A percentile compares a stretch with the other conserved stretches of the same genome.
These are phyloP conservation scores for Drosophila pullipes DNA, from an alignment of 2,888 invertebrate species.

Conservation along the genomic window DNA sequence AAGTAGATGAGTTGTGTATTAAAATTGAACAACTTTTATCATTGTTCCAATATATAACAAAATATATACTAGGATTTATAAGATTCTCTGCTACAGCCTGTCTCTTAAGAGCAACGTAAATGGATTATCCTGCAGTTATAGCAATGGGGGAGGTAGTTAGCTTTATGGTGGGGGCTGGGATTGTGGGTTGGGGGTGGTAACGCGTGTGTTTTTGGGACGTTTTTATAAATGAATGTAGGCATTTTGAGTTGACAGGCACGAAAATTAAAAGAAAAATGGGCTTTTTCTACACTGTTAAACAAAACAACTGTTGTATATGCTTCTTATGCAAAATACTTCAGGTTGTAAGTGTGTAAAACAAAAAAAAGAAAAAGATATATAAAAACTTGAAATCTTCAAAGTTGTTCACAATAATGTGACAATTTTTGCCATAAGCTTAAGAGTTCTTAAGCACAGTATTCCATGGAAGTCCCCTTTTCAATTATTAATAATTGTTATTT, in stretches of 20 bases:
- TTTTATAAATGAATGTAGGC: constrained; percentile 77
- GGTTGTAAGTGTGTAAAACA: background rate
- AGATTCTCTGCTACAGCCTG: background rate
- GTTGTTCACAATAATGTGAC: background rate
- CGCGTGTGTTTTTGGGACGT: constrained; percentile 59
- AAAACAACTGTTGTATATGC: background rate
- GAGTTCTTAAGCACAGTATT: background rate
- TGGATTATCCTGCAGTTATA: constrained; percentile 69
- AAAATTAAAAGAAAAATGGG: constrained; percentile 83
- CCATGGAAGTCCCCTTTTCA: background rate
- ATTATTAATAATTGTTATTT: background rate
- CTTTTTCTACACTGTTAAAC: constrained; percentile 43
- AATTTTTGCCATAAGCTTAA: background rate
- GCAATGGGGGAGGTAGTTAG: background rate
- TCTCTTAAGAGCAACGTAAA: constrained; percentile 64
- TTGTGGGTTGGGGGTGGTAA: background rate
- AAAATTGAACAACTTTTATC: background rate
- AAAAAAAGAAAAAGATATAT: too few species aligned
- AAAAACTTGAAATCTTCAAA: background rate
- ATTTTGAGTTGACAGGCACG: constrained; percentile 83
- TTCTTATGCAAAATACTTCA: background rate
- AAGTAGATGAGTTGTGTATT: constrained; percentile 3
- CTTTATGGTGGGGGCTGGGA: background rate
- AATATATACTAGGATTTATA: too few species aligned
- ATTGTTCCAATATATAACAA: background rate